phyloP scores from a whole-genome alignment of 2,797 vertebrate genomes.

The Alectoris magna region DNA sequence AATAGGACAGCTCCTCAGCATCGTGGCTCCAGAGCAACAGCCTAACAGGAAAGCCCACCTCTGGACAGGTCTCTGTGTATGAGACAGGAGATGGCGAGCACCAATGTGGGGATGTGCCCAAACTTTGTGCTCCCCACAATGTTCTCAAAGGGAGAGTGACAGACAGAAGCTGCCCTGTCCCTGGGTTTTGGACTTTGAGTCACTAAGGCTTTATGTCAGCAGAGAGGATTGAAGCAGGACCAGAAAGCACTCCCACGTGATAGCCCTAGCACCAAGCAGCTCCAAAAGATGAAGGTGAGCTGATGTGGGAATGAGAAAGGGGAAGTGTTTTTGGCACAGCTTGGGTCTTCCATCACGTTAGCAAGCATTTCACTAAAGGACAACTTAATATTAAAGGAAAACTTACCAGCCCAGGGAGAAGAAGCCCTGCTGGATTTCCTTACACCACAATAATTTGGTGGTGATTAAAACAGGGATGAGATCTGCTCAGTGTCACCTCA shows the following conservation, averaged over 20 bases:
- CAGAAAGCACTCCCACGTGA: not conserved
- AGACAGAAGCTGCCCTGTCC: conserved; percentile 1
- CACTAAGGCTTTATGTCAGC: conserved; percentile 24
- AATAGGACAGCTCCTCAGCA: accelerated
- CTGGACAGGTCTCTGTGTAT: not conserved
- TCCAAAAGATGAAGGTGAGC: not conserved
- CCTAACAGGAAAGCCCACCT: not conserved
- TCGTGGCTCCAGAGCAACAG: not conserved
- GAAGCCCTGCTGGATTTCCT: not conserved
- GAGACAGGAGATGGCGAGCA: not conserved
- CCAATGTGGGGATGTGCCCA: accelerated
- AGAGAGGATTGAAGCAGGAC: conserved; percentile 40
- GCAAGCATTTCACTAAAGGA: not conserved
- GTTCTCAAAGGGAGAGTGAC: not conserved
- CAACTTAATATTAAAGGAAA: not conserved
- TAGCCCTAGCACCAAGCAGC: not conserved
- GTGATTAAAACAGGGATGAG: not conserved
- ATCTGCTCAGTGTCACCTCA: not conserved
- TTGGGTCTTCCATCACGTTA: not conserved
- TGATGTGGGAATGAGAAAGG: accelerated
- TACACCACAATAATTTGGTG: not conserved
- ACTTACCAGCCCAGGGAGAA: not conserved
- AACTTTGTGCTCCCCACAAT: not conserved
- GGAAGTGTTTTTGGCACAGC: not conserved
- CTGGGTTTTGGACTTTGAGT: not conserved